A percentile compares a stretch with the other conserved stretches of the same genome.
phyloP scores from a whole-genome alignment of 1,140 invertebrate genomes.

The Drosophila asahinai region DNA sequence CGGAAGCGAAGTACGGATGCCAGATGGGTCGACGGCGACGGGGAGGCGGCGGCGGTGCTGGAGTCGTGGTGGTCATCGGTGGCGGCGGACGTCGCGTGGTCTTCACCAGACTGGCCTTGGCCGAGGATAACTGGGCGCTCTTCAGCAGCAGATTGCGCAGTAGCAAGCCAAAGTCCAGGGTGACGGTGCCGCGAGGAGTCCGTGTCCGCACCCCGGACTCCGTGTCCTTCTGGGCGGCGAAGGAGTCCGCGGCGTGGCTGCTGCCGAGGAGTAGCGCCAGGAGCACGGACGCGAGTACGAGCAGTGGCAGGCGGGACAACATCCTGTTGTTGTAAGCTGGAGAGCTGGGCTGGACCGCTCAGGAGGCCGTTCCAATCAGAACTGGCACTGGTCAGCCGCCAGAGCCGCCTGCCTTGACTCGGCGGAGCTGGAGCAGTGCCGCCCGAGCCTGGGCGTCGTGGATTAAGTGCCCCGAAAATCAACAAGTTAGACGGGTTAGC shows the following conservation, averaged over 20 bases:
- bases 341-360: slow-evolving; percentile 44
- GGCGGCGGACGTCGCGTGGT: slow-evolving; percentile 39
- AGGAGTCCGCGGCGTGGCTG: background rate
- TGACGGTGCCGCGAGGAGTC: slow-evolving; percentile 44
- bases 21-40: slow-evolving; percentile 45
- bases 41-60: slow-evolving; percentile 29
- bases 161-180: slow-evolving; percentile 63
- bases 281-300: slow-evolving; percentile 2
- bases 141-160: slow-evolving; percentile 68
- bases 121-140: slow-evolving; percentile 63
- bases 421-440: background rate
- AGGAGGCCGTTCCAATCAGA: slow-evolving; percentile 63
- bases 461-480: slow-evolving; percentile 68
- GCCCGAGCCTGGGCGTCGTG: slow-evolving; percentile 38
- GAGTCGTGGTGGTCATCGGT: slow-evolving; percentile 31
- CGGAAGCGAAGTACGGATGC: slow-evolving; percentile 56
- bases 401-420: slow-evolving; percentile 57
- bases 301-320: slow-evolving; percentile 24
- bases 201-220: background rate
- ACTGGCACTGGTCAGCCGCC: slow-evolving; percentile 49
- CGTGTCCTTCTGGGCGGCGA: background rate
- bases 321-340: slow-evolving; percentile 34
- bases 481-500: slow-evolving; percentile 76
- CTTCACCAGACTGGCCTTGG: slow-evolving; percentile 45
- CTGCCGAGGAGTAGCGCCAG: slow-evolving; percentile 11